A percentile compares a stretch with the other conserved stretches of the same genome.
These are phyloP conservation scores for Delia radicum DNA, from an alignment of 1,140 invertebrate species.

Conservation along the genomic window DNA sequence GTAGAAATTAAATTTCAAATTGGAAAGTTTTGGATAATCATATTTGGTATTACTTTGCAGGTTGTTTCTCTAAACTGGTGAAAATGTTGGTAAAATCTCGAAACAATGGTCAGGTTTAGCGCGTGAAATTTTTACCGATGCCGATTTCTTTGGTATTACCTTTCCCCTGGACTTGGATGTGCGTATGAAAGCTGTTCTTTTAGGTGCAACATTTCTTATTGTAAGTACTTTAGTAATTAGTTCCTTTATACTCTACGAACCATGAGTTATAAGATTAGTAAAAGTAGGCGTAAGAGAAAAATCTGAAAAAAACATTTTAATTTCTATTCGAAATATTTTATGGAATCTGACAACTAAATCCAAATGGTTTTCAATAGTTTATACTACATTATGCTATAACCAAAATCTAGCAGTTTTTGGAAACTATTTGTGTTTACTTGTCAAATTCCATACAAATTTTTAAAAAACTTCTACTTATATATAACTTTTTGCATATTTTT, in stretches of 20 bases:
- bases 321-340: background rate
- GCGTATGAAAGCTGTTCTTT: slow-evolving; percentile 75
- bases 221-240: slow-evolving; percentile 59
- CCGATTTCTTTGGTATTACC: slow-evolving; percentile 75
- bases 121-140: slow-evolving; percentile 72
- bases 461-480: no score
- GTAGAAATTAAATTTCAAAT: background rate
- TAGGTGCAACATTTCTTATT: slow-evolving; percentile 74
- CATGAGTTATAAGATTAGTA: background rate
- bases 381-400: no score
- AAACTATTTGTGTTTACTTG: no score
- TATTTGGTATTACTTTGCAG: slow-evolving; percentile 37
- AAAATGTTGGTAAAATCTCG: slow-evolving; percentile 72
- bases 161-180: slow-evolving; percentile 82
- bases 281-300: background rate
- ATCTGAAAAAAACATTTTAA: background rate
- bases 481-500: no score
- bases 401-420: no score
- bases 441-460: no score
- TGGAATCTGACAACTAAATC: background rate
- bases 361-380: no score
- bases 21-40: background rate
- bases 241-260: no score
- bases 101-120: slow-evolving; percentile 75
- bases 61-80: slow-evolving; percentile 67